These are phyloP conservation scores for Cephonodes hylas DNA, from an alignment of 2,888 invertebrate genomes.

Conservation along the genomic window DNA sequence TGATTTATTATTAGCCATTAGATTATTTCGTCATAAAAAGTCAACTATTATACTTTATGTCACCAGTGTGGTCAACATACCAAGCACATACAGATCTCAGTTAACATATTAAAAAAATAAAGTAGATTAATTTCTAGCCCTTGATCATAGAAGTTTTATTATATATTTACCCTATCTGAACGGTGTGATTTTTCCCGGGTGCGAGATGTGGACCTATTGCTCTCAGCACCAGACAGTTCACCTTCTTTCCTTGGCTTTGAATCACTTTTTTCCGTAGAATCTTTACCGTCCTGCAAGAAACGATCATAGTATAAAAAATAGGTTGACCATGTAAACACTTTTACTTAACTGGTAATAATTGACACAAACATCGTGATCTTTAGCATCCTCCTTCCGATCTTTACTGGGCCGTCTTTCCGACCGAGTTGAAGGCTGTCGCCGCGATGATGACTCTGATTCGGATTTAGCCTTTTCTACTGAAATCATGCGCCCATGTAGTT, in stretches of 20 bases:
- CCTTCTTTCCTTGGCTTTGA: slow-evolving; percentile 66
- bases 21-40: no score
- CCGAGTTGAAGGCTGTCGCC: slow-evolving; percentile 55
- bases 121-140: no score
- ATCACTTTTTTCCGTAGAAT: slow-evolving; percentile 55
- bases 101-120: neutral
- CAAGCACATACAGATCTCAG: neutral
- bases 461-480: slow-evolving; percentile 94
- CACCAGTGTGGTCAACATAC: no score
- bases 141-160: no score
- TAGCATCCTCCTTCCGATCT: slow-evolving; percentile 59
- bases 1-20: no score
- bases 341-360: no score
- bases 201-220: slow-evolving; percentile 55
- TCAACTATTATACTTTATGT: no score
- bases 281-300: slow-evolving; percentile 59
- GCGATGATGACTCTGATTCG: slow-evolving; percentile 69
- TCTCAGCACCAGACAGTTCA: slow-evolving; percentile 66
- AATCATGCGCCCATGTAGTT: slow-evolving; percentile 96
- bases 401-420: slow-evolving; percentile 59
- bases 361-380: slow-evolving; percentile 54
- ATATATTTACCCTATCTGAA: slow-evolving; percentile 70
- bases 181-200: slow-evolving; percentile 69
- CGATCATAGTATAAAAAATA: neutral
- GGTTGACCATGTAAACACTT: no score